Percentiles rank a stretch among this genome's conserved stretches.
Evolutionary conservation across 2,888 invertebrate genomes (phyloP).

Genomic region (Podotricha telesiphe): DNA sequence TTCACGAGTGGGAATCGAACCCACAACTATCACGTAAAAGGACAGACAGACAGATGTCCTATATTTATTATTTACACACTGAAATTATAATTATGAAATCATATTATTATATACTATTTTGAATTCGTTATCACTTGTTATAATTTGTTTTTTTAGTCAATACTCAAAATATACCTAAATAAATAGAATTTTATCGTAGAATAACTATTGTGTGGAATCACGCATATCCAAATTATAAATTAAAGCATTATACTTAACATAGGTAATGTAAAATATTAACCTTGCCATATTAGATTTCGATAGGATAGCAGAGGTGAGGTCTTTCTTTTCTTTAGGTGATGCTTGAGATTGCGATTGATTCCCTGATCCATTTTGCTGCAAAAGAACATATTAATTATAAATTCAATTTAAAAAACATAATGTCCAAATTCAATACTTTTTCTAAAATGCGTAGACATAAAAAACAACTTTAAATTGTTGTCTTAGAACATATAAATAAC

Average conservation of each 20-base stretch:
- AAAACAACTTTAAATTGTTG: neutral
- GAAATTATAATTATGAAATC: too few relatives aligned
- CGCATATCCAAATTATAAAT: too few relatives aligned
- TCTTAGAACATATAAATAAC: neutral
- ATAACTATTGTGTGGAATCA: too few relatives aligned
- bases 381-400: slow-evolving; percentile 41
- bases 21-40: too few relatives aligned
- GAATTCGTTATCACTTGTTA: too few relatives aligned
- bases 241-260: neutral
- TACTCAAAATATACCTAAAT: too few relatives aligned
- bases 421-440: neutral
- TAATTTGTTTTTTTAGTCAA: too few relatives aligned
- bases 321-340: slow-evolving; percentile 85
- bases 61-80: too few relatives aligned
- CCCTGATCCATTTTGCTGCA: slow-evolving; percentile 83
- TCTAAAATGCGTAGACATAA: neutral
- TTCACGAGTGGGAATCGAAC: too few relatives aligned
- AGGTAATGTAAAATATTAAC: slow-evolving; percentile 63
- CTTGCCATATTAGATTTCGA: slow-evolving; percentile 92
- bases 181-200: too few relatives aligned
- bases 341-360: slow-evolving; percentile 75
- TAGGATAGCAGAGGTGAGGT: slow-evolving; percentile 84
- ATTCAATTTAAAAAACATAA: neutral
- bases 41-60: too few relatives aligned
- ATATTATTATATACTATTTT: too few relatives aligned